Evolutionary conservation across 1,140 invertebrate species (phyloP).

Genomic region (Habropoda laboriosa): DNA sequence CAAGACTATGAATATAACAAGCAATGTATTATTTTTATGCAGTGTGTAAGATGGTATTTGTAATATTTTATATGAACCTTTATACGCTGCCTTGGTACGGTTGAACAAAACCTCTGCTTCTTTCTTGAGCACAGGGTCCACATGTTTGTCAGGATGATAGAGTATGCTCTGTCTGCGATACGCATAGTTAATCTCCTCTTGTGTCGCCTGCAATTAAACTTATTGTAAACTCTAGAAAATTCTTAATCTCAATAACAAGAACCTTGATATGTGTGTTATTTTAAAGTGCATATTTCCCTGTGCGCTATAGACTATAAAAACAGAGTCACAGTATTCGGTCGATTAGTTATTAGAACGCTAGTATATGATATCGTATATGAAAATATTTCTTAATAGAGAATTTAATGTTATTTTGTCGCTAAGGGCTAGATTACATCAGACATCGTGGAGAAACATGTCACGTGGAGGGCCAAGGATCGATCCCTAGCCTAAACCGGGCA

Average conservation of each 20-base stretch:
- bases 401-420: neutral
- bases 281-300: neutral
- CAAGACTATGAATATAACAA: conserved; percentile 85
- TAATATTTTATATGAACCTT: conserved; percentile 84
- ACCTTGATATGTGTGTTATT: neutral
- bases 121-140: conserved; percentile 89
- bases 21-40: neutral
- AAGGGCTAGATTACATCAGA: conserved; percentile 63
- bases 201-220: conserved; percentile 86
- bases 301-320: neutral
- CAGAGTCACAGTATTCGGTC: neutral
- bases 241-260: neutral
- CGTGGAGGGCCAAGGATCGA: conserved; percentile 57
- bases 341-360: neutral
- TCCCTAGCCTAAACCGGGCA: conserved; percentile 18
- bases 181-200: conserved; percentile 95
- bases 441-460: conserved; percentile 55
- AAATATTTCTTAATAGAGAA: neutral
- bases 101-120: conserved; percentile 96
- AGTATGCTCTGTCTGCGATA: conserved; percentile 94
- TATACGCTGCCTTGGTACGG: conserved; percentile 95
- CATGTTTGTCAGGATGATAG: conserved; percentile 98
- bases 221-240: neutral
- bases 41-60: neutral
- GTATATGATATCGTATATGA: fast-evolving